Base-by-base conservation (phyloP, 2,113 vertebrate genomes). In the zebrafish (Danio rerio) region DNA sequence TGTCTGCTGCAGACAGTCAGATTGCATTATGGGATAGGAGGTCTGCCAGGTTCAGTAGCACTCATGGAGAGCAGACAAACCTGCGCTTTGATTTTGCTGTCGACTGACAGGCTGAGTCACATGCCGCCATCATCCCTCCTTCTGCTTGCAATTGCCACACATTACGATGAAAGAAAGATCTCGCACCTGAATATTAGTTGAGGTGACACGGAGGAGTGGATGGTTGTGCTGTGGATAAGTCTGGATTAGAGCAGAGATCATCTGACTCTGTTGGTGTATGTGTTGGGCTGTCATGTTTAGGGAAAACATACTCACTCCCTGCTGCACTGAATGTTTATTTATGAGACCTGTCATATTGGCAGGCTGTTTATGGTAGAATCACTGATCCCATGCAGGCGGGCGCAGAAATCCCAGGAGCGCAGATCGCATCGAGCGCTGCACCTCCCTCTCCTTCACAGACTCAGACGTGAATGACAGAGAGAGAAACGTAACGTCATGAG, bases 301-400 rank as follows among this genome's bases (percentile, higher is more conserved):
- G 69, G 86, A 69, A 84, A 82, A 86, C 89, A 9, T 18, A 81
- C 88, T 84, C 83, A 80, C 10, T 75, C 78, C 77, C 77, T 2
- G 65, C 89, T 89, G 74, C 74, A 77, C 76, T 66, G 61, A 42
- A 78, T 78, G 86, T 87, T 91, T 92, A 90, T 92, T 90, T 89
- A 91, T 89, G 89, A 90, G 89, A 84, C 85, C 81, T 62, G 85
- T n/a, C n/a, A 84, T 88, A 90, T 91, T 89, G 89, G 90, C 90
- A 65, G 58, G 42, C 72, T 76, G 59, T 55, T 82, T 65, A 82
- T 82, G 70, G 74, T 53, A 68, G 52, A 76, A 75, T 55, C 43
- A 68, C 50, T 82, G 85, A 88, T 78, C 76, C 61, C 7, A 21
- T 78, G 59, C 76, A 55, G 76, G 47, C 31, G 31, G 62, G 20